A percentile compares a stretch with the other conserved stretches of the same genome.
phyloP scores from a whole-genome alignment of 2,888 invertebrate genomes.

The Harpalus rubripes region DNA sequence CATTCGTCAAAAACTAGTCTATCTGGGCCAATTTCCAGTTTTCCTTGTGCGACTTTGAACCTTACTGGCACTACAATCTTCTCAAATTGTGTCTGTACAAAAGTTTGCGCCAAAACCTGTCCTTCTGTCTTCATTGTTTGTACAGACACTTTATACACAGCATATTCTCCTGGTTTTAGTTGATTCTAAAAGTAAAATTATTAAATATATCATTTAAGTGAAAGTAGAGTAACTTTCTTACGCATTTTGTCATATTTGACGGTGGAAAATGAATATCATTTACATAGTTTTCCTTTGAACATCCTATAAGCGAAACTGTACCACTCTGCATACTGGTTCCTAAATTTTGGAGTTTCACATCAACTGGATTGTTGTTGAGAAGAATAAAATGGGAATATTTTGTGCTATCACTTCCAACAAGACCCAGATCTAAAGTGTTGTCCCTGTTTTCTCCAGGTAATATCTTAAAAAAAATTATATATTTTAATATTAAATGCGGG shows the following conservation, averaged over 20 bases:
- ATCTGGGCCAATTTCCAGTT: constrained; percentile 84
- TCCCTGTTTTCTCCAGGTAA: constrained; percentile 76
- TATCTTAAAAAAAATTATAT: constrained; percentile 70
- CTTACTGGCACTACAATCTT: constrained; percentile 85
- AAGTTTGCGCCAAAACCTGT: constrained; percentile 84
- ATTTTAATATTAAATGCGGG: too few relatives aligned
- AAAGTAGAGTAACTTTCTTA: constrained; percentile 71
- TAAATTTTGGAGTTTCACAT: constrained; percentile 82
- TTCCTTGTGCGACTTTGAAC: constrained; percentile 87
- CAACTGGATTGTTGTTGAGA: constrained; percentile 87
- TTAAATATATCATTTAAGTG: neutral
- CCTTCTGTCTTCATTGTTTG: constrained; percentile 85
- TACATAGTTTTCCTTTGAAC: constrained; percentile 78
- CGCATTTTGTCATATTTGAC: constrained; percentile 76
- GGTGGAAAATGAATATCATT: constrained; percentile 75
- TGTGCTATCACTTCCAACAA: constrained; percentile 82
- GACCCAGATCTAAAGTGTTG: constrained; percentile 82
- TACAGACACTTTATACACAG: constrained; percentile 86
- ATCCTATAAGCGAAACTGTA: constrained; percentile 82
- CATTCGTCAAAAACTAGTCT: constrained; percentile 86
- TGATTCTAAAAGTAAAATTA: constrained; percentile 76
- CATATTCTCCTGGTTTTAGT: constrained; percentile 82
- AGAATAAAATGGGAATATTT: constrained; percentile 86
- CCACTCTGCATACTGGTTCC: constrained; percentile 82
- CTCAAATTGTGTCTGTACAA: constrained; percentile 86